These are phyloP conservation scores for Brachynemurus nebulosus DNA, from an alignment of 2,888 invertebrate genomes.

Conservation along the genomic window DNA sequence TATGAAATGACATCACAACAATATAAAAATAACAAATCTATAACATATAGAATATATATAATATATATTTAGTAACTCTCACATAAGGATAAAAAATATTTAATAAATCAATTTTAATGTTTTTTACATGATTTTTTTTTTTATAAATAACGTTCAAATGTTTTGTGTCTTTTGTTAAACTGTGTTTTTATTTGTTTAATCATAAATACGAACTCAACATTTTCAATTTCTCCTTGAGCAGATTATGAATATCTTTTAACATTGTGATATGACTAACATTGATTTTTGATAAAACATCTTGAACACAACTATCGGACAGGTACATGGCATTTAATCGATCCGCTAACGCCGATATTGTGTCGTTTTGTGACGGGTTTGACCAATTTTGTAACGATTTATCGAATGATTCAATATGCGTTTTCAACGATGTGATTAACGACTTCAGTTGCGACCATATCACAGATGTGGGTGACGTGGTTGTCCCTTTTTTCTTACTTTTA, in stretches of 20 bases:
- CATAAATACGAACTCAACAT: conserved; percentile 35
- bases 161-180: background rate
- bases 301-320: conserved; percentile 29
- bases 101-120: background rate
- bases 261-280: conserved; percentile 36
- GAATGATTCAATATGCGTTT: conserved; percentile 28
- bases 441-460: background rate
- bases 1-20: too few species aligned
- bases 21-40: too few species aligned
- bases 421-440: conserved; percentile 12
- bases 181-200: conserved; percentile 3
- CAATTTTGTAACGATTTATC: conserved; percentile 34
- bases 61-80: background rate
- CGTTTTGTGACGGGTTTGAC: conserved; percentile 29
- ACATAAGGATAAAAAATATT: conserved; percentile 1
- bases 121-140: background rate
- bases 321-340: conserved; percentile 31
- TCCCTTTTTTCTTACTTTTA: conserved; percentile 42
- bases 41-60: background rate
- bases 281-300: conserved; percentile 34
- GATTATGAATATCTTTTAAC: conserved; percentile 36
- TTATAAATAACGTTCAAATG: background rate
- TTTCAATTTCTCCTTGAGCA: conserved; percentile 41
- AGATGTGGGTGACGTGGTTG: conserved; percentile 24
- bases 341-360: conserved; percentile 28